Conservation (phyloP, 2,888 invertebrate species). For the Napeogenes inachia region DNA sequence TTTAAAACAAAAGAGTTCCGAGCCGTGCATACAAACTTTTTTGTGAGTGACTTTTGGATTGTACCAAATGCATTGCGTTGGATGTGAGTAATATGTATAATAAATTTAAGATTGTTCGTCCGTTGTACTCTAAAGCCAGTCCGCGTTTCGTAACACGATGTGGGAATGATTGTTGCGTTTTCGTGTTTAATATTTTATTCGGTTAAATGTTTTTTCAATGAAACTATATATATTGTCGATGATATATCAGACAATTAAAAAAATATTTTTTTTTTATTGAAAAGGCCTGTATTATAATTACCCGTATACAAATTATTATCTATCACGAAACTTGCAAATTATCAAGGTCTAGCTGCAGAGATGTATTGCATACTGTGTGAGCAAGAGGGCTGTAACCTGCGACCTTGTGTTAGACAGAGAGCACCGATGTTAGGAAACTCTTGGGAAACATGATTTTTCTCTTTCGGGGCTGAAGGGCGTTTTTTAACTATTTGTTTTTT, state of each 20-base stretch:
- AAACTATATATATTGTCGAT: slow-evolving; percentile 5
- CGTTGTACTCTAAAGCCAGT: slow-evolving; percentile 45
- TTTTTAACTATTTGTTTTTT: slow-evolving; percentile 62
- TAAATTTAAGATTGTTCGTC: slow-evolving; percentile 64
- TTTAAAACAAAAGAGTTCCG: slow-evolving; percentile 37
- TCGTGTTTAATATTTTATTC: slow-evolving; percentile 6
- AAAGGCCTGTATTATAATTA: slow-evolving; percentile 60
- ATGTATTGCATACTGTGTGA: slow-evolving; percentile 73
- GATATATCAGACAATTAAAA: slow-evolving; percentile 11
- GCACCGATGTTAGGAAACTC: slow-evolving; percentile 66
- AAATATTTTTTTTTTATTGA: slow-evolving; percentile 44
- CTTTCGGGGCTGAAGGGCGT: slow-evolving; percentile 72
- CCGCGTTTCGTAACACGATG: slow-evolving; percentile 31
- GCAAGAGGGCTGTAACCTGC: slow-evolving; percentile 49
- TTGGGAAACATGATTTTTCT: slow-evolving; percentile 75
- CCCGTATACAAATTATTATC: slow-evolving; percentile 75
- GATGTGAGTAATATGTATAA: slow-evolving; percentile 63
- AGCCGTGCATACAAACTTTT: slow-evolving; percentile 39
- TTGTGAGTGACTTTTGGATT: slow-evolving; percentile 61
- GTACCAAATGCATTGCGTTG: slow-evolving; percentile 65
- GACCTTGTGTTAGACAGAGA: slow-evolving; percentile 67
- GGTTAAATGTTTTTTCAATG: background rate
- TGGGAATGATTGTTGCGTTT: slow-evolving; percentile 17
- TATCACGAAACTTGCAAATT: slow-evolving; percentile 76
- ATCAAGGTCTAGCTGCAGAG: slow-evolving; percentile 76